These are phyloP conservation scores for Micoletzkya japonica DNA, from an alignment of 2,888 invertebrate genomes.

Conservation along the genomic window DNA sequence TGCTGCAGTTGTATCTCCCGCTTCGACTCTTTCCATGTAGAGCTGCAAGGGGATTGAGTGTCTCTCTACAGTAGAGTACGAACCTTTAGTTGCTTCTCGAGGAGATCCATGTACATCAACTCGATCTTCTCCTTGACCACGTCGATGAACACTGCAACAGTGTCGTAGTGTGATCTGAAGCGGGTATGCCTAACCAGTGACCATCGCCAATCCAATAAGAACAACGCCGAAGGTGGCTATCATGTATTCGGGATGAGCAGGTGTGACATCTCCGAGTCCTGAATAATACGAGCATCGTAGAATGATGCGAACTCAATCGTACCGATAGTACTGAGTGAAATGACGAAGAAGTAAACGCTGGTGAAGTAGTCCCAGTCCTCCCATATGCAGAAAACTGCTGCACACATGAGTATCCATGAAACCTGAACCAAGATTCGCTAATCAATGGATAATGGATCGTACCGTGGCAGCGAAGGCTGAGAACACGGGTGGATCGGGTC, in stretches of 20 bases:
- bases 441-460: slow-evolving; percentile 68
- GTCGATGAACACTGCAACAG: slow-evolving; percentile 54
- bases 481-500: slow-evolving; percentile 51
- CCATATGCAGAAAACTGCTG: slow-evolving; percentile 75
- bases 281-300: slow-evolving; percentile 6
- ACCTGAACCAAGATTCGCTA: too few species aligned
- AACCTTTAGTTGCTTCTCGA: slow-evolving; percentile 54
- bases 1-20: slow-evolving; percentile 56
- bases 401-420: slow-evolving; percentile 84
- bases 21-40: slow-evolving; percentile 53
- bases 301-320: background rate
- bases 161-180: background rate
- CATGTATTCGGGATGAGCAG: slow-evolving; percentile 67
- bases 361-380: slow-evolving; percentile 63
- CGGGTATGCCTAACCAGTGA: slow-evolving; percentile 34
- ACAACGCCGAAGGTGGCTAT: slow-evolving; percentile 64
- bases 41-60: slow-evolving; percentile 37
- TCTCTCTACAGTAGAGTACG: too few species aligned
- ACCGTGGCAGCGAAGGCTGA: slow-evolving; percentile 38
- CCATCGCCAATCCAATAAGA: slow-evolving; percentile 55
- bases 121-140: slow-evolving; percentile 60
- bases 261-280: slow-evolving; percentile 68
- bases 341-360: slow-evolving; percentile 62
- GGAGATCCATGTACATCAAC: slow-evolving; percentile 52
- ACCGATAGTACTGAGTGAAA: slow-evolving; percentile 60